These are phyloP conservation scores for Herpetotheres cachinnans DNA, from an alignment of 2,113 vertebrate species.

Conservation along the genomic window DNA sequence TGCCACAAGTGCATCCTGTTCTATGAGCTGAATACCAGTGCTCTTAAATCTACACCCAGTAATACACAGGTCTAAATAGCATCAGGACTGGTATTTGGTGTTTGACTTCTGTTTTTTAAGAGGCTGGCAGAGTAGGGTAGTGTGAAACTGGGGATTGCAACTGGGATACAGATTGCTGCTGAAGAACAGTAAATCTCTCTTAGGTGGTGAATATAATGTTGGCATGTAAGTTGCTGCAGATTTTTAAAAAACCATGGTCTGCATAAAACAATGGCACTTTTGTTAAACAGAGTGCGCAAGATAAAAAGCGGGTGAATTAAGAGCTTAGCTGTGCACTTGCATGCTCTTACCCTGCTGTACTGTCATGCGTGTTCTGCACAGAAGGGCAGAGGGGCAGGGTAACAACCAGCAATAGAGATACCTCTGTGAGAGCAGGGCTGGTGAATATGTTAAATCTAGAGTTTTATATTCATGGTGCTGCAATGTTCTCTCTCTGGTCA, in stretches of 20 bases:
- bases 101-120: background rate
- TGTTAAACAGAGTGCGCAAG: background rate
- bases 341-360: background rate
- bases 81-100: background rate
- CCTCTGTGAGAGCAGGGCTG: background rate
- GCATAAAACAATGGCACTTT: background rate
- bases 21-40: background rate
- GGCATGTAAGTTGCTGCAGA: background rate
- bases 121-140: background rate
- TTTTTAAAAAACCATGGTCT: background rate
- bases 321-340: background rate
- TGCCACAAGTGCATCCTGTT: background rate
- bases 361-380: accelerated
- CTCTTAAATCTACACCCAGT: background rate
- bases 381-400: background rate
- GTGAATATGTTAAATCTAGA: background rate
- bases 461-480: background rate
- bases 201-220: background rate
- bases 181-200: background rate
- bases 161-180: background rate
- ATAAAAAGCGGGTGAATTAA: background rate
- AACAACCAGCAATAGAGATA: background rate
- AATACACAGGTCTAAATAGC: background rate
- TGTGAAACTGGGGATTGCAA: background rate
- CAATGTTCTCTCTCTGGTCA: background rate